A percentile compares a stretch with the other conserved stretches of the same genome.
Conservation (phyloP, 2,888 invertebrate species). For the Stenurella melanura region DNA sequence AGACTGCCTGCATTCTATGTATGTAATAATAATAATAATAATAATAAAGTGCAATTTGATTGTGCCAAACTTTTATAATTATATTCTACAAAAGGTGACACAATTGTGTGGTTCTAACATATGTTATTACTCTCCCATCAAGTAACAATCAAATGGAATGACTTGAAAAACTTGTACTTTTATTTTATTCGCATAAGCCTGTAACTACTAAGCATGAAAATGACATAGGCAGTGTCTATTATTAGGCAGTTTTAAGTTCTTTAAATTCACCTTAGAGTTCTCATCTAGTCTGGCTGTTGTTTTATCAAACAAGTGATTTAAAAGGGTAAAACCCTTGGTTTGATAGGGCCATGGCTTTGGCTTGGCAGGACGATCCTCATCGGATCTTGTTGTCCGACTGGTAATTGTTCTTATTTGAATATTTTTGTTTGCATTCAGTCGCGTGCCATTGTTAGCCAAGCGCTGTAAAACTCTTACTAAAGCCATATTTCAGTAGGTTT, state of each 20-base stretch:
- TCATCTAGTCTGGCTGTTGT: slow-evolving; percentile 83
- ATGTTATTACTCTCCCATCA: too few species aligned
- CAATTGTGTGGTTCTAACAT: too few species aligned
- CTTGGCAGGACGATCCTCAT: slow-evolving; percentile 74
- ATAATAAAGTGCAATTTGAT: too few species aligned
- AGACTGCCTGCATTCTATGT: too few species aligned
- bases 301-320: slow-evolving; percentile 76
- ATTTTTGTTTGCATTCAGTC: slow-evolving; percentile 50
- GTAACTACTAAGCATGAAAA: not conserved
- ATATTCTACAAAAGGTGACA: too few species aligned
- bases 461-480: slow-evolving; percentile 58
- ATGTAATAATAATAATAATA: too few species aligned
- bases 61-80: too few species aligned
- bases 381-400: slow-evolving; percentile 77
- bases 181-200: too few species aligned
- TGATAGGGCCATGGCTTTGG: slow-evolving; percentile 86
- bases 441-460: slow-evolving; percentile 34
- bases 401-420: slow-evolving; percentile 68
- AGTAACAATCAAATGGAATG: too few species aligned
- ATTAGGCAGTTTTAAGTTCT: not conserved
- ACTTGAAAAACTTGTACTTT: not conserved
- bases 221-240: not conserved
- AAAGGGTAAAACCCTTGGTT: slow-evolving; percentile 76
- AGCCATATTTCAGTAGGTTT: slow-evolving; percentile 57
- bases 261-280: slow-evolving; percentile 79